Conservation (phyloP, 2,797 vertebrate genomes). For the Alca torda region DNA sequence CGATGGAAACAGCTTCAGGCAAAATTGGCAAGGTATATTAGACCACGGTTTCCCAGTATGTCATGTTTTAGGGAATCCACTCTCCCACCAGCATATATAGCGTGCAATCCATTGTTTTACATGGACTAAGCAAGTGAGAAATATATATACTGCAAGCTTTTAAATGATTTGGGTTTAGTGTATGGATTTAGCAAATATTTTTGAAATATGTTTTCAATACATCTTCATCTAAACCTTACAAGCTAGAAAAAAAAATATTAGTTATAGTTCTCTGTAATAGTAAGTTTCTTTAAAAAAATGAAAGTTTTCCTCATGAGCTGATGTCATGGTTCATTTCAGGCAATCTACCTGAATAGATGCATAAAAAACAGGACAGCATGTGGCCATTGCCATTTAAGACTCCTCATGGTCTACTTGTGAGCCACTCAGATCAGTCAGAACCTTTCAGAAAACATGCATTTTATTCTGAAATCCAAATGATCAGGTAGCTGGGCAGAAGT, state of each 20-base stretch:
- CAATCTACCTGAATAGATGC: neutral
- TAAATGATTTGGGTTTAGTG: neutral
- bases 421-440: neutral
- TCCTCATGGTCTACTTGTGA: neutral
- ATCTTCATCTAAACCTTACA: neutral
- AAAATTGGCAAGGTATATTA: constrained; percentile 28
- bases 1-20: constrained; percentile 39
- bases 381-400: neutral
- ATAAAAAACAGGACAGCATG: neutral
- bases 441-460: neutral
- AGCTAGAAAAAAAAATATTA: neutral
- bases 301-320: neutral
- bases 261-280: neutral
- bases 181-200: neutral
- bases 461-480: neutral
- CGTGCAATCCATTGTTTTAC: neutral
- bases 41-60: neutral
- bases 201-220: neutral
- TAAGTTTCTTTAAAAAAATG: neutral
- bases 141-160: neutral
- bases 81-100: neutral
- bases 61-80: neutral
- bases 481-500: neutral
- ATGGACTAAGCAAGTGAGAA: neutral
- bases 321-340: neutral